A percentile compares a stretch with the other conserved stretches of the same genome.
phyloP scores from a whole-genome alignment of 2,888 invertebrate species.

The Galerucella nymphaeae region DNA sequence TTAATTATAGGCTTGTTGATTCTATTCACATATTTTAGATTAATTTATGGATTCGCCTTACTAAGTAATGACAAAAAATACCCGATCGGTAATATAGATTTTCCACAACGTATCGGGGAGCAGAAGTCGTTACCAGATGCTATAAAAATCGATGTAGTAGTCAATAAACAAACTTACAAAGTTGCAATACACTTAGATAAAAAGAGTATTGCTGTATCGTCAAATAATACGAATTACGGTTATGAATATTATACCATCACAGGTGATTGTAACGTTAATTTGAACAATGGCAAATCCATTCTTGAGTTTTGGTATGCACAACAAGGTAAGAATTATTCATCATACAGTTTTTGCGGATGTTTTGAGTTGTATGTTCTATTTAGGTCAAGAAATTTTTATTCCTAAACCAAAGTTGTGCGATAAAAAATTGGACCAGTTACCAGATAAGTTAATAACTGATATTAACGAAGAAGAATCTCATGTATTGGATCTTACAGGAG shows the following conservation, averaged over 20 bases:
- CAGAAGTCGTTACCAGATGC: slow-evolving; percentile 64
- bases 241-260: slow-evolving; percentile 50
- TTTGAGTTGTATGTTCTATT: too few relatives aligned
- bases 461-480: slow-evolving; percentile 68
- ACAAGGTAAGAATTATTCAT: slow-evolving; percentile 44
- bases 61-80: slow-evolving; percentile 63
- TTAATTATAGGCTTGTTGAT: too few relatives aligned
- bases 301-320: slow-evolving; percentile 61
- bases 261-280: slow-evolving; percentile 60
- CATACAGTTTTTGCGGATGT: too few relatives aligned
- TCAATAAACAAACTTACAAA: slow-evolving; percentile 42
- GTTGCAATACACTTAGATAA: slow-evolving; percentile 53
- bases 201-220: slow-evolving; percentile 22
- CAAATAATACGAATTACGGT: slow-evolving; percentile 47
- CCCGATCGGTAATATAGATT: slow-evolving; percentile 63
- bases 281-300: slow-evolving; percentile 61
- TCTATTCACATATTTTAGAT: slow-evolving; percentile 60
- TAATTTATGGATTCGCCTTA: slow-evolving; percentile 69
- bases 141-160: slow-evolving; percentile 64
- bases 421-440: slow-evolving; percentile 42
- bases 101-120: slow-evolving; percentile 67
- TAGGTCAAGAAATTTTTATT: slow-evolving; percentile 31
- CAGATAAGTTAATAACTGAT: slow-evolving; percentile 47
- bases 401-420: slow-evolving; percentile 48
- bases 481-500: slow-evolving; percentile 74